Conservation (phyloP, 2,113 vertebrate species). For the Euleptes europaea region DNA sequence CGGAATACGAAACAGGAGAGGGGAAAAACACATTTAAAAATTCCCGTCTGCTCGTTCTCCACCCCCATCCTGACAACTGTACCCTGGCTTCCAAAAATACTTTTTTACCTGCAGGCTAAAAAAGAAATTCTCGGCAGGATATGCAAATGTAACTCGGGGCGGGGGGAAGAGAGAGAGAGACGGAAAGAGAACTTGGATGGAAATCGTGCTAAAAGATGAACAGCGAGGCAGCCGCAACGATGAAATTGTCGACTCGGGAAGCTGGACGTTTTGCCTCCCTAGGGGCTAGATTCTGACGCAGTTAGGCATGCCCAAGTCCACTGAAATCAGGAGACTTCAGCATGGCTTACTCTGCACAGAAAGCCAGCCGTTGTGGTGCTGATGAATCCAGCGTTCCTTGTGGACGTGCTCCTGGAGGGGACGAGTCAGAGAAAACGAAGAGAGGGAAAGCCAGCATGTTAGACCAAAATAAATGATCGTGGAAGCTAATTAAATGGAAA, state of each 20-base stretch:
- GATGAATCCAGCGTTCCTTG: background rate
- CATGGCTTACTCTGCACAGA: background rate
- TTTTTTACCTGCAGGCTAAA: background rate
- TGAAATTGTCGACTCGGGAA: background rate
- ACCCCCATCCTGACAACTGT: background rate
- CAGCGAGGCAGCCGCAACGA: background rate
- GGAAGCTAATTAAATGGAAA: background rate
- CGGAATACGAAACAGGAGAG: background rate
- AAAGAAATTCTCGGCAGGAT: background rate
- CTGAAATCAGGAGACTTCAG: background rate
- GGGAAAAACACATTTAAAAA: background rate
- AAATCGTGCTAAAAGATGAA: background rate
- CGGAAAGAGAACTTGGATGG: background rate
- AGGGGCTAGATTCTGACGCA: background rate
- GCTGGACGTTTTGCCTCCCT: background rate
- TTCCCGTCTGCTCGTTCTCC: background rate
- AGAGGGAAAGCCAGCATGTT: no score
- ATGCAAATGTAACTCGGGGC: background rate
- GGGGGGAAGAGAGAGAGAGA: no score
- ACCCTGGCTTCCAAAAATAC: background rate
- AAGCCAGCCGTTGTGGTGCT: background rate
- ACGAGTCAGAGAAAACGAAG: background rate
- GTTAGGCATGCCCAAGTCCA: background rate
- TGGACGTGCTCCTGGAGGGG: background rate
- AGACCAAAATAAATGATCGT: no score